These are phyloP conservation scores for Egretta garzetta DNA, from an alignment of 2,113 vertebrate genomes.

Conservation along the genomic window DNA sequence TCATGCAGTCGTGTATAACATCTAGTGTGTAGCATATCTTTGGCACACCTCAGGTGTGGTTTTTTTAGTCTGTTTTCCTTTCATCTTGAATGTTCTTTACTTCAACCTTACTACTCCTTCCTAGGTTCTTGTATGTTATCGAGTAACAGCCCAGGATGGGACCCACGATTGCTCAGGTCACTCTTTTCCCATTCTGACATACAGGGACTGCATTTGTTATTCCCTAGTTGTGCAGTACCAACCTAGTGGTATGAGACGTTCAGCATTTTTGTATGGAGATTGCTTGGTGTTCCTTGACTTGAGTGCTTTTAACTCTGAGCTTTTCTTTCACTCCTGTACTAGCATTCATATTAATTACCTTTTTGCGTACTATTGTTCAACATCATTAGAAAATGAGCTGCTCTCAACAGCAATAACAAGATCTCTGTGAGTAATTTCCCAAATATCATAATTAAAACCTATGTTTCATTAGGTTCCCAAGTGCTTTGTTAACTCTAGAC, in stretches of 20 bases:
- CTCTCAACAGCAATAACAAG: background rate
- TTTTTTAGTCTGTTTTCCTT: background rate
- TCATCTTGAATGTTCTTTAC: background rate
- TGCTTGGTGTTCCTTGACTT: background rate
- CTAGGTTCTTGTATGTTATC: background rate
- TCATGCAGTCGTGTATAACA: background rate
- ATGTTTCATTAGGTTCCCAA: constrained; percentile 14
- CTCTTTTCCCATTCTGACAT: background rate
- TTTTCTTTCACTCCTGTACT: background rate
- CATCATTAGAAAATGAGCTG: background rate
- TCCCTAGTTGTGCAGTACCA: background rate
- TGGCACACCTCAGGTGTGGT: background rate
- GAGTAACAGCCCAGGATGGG: background rate
- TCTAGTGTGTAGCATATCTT: background rate
- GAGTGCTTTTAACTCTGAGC: background rate
- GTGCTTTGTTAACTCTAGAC: constrained; percentile 1
- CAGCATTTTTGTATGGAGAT: background rate
- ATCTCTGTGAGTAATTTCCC: background rate
- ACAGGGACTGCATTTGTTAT: background rate
- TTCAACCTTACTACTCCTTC: background rate
- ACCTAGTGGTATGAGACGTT: background rate
- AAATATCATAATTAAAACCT: constrained; percentile 37
- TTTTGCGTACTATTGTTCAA: background rate
- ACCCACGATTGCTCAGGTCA: background rate
- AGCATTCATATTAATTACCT: background rate